Base-by-base conservation (phyloP, 2,888 invertebrate species). In the Tribolium freemani region DNA sequence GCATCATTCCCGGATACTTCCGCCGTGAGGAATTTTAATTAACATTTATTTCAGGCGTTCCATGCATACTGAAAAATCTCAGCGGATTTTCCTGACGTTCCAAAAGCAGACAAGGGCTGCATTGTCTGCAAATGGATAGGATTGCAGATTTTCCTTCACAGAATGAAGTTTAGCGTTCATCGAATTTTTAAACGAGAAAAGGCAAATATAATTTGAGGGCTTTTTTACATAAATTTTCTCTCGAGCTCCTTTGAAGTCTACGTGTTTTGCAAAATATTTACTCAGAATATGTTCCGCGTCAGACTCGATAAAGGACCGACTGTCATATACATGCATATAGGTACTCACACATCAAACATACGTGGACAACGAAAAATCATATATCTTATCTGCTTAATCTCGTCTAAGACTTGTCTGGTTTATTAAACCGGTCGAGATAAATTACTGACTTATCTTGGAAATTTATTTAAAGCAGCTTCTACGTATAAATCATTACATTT, bases 11-110 rank as follows among this genome's bases (percentile, higher is more conserved):
- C 68, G 20, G 48, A 50, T 68, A 30, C 51, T 50, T 58, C 38
- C 11, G 51, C 30, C 13, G 48, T 26, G 58, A 54, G 20, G 71
- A 71, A 71, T 67, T 71, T 71, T 71, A 71, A 71, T 71, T 71
- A 67, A 64, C 30, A 53, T 70, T 16, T 50, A 69, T 31, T 45
- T 63, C 38, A 10, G 26, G 21, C 53, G 53, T 21, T 53, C 20
- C 20, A 48, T 48, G 48, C 48, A 48, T 48, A 48, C 48, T 38
- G 38, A 38, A 38, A 38, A 38, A 38, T 38, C 38, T 38, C 38
- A n/a, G n/a, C 38, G 38, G 38, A 38, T 38, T 38, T 38, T 8
- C 38, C 8, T 38, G 38, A 38, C 38, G 38, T 38, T 38, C n/a
- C 38, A 0, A 38, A 26, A 38, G 3, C 38, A 38, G 38, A 38